Percentiles rank a stretch among this genome's conserved stretches.
Conservation (phyloP, 2,797 vertebrate species). For the Lindbergichthys nudifrons region DNA sequence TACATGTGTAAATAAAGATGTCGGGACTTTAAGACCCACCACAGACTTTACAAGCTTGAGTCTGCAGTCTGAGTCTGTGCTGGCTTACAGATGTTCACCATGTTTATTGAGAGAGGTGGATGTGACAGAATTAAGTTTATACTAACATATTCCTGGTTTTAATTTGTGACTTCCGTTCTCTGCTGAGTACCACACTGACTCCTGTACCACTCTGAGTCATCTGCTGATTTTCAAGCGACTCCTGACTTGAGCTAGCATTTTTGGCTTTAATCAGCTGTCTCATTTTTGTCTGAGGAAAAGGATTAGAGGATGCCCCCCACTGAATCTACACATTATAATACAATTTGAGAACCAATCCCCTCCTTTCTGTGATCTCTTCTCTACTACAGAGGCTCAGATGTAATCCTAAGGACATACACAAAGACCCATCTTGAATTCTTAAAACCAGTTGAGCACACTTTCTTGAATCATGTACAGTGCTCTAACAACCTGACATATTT, state of each 20-base stretch:
- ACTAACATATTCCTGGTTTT: slow-evolving; percentile 27
- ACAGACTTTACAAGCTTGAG: slow-evolving; percentile 38
- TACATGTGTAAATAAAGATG: slow-evolving; percentile 51
- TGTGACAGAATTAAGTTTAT: slow-evolving; percentile 13
- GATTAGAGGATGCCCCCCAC: slow-evolving; percentile 53
- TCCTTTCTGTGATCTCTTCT: slow-evolving; percentile 46
- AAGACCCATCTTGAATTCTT: slow-evolving; percentile 34
- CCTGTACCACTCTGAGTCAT: slow-evolving; percentile 17
- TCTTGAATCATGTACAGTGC: slow-evolving; percentile 18
- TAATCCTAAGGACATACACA: slow-evolving; percentile 59
- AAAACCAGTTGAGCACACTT: slow-evolving; percentile 27
- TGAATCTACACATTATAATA: slow-evolving; percentile 53
- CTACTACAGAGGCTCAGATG: slow-evolving; percentile 41
- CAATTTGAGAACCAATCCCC: slow-evolving; percentile 12
- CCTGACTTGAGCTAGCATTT: slow-evolving; percentile 39
- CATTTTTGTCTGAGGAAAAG: slow-evolving; percentile 45
- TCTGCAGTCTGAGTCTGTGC: slow-evolving; percentile 47
- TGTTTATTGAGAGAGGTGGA: slow-evolving; percentile 4
- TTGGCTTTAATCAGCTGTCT: slow-evolving; percentile 56
- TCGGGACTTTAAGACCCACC: slow-evolving; percentile 29
- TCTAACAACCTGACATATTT: slow-evolving; percentile 12
- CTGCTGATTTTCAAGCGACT: slow-evolving; percentile 34
- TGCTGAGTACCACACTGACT: background rate
- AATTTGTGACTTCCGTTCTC: slow-evolving; percentile 14
- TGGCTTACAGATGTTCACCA: slow-evolving; percentile 24